Conservation (phyloP, 2,113 vertebrate genomes). For the Talpa occidentalis region DNA sequence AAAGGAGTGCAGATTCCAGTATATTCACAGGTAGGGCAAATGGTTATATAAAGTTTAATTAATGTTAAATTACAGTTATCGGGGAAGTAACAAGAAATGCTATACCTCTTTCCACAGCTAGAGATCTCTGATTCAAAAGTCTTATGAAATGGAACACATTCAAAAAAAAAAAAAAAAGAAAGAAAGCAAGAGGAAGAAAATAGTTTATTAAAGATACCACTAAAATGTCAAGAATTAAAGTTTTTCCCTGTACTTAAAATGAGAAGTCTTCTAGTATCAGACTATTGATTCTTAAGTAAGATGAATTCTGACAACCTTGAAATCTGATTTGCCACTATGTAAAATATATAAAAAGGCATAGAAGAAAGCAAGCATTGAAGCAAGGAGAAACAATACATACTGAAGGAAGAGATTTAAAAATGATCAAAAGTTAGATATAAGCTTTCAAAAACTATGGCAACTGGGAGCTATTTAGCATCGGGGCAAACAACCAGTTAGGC, state of each 20-base stretch:
- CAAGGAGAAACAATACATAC: background rate
- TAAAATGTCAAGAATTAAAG: background rate
- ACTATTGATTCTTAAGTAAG: background rate
- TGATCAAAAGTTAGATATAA: background rate
- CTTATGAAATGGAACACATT: background rate
- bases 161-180: constrained; percentile 9
- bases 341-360: background rate
- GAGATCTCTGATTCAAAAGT: background rate
- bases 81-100: background rate
- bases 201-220: background rate
- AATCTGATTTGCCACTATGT: background rate
- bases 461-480: background rate
- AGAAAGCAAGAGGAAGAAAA: background rate
- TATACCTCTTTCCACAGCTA: background rate
- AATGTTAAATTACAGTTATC: background rate
- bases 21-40: background rate
- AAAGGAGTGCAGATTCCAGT: background rate
- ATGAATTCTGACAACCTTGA: background rate
- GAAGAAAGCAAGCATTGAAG: background rate
- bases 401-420: constrained; percentile 25
- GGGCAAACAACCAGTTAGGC: background rate
- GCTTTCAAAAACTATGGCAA: background rate
- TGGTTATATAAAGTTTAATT: background rate
- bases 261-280: background rate
- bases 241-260: background rate